Percentiles rank a stretch among this genome's conserved stretches.
These are phyloP conservation scores for Latrodectus hesperus DNA, from an alignment of 2,888 invertebrate genomes.

Conservation along the genomic window DNA sequence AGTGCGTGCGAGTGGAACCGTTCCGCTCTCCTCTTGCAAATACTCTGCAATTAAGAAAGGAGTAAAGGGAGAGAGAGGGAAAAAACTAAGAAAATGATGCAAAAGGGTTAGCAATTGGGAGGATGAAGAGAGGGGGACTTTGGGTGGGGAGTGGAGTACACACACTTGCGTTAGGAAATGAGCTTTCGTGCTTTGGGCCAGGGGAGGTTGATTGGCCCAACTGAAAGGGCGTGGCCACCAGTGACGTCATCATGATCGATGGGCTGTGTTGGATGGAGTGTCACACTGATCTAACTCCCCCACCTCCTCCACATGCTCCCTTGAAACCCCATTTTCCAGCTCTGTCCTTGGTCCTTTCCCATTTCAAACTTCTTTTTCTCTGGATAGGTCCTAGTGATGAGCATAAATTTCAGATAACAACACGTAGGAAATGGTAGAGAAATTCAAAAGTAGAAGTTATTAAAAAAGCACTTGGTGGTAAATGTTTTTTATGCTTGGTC, in stretches of 20 bases:
- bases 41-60: constrained; percentile 67
- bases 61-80: constrained; percentile 22
- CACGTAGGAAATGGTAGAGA: too few species aligned
- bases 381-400: too few species aligned
- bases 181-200: constrained; percentile 66
- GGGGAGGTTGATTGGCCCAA: constrained; percentile 65
- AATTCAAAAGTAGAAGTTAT: too few species aligned
- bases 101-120: constrained; percentile 55
- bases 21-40: constrained; percentile 59
- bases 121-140: constrained; percentile 26
- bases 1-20: constrained; percentile 60
- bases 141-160: constrained; percentile 1
- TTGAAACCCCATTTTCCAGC: background rate
- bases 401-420: too few species aligned
- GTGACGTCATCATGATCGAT: constrained; percentile 69
- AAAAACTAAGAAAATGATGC: constrained; percentile 64
- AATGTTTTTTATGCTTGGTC: too few species aligned
- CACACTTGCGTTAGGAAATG: constrained; percentile 63
- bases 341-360: constrained; percentile 2
- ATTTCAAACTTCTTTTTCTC: background rate
- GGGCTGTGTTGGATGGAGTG: constrained; percentile 64
- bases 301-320: background rate
- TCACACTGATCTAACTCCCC: constrained; percentile 60
- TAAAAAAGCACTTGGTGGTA: too few species aligned
- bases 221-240: constrained; percentile 60